Percentiles rank a stretch among this genome's conserved stretches.
These are phyloP conservation scores for Todiramphus saurophagus DNA, from an alignment of 2,113 vertebrate genomes.

Conservation along the genomic window DNA sequence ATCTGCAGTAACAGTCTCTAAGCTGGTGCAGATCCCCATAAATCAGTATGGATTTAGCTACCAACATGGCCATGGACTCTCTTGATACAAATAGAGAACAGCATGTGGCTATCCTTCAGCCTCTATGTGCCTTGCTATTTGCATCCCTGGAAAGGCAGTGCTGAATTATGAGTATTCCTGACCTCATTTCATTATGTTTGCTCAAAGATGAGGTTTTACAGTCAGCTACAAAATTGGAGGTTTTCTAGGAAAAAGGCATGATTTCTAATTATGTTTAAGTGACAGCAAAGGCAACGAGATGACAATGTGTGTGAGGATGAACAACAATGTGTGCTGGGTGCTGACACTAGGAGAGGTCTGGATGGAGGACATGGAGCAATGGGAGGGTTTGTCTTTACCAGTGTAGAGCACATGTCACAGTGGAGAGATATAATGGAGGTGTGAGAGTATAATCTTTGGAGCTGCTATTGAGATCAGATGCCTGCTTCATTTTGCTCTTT, in stretches of 20 bases:
- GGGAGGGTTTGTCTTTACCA: background rate
- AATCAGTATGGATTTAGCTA: background rate
- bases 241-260: background rate
- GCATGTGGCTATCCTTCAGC: background rate
- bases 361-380: background rate
- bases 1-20: background rate
- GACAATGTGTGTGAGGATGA: background rate
- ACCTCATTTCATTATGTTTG: background rate
- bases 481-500: background rate
- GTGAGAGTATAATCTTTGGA: background rate
- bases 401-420: fast-evolving
- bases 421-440: background rate
- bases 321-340: fast-evolving
- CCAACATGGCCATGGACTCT: background rate
- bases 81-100: background rate
- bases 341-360: background rate
- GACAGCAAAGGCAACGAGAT: background rate
- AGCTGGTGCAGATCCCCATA: background rate
- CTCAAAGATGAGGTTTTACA: background rate
- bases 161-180: background rate
- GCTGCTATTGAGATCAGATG: background rate
- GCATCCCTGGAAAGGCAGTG: background rate
- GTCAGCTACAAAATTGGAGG: background rate
- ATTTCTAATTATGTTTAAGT: background rate
- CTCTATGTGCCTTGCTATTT: background rate